Evolutionary conservation across 2,797 vertebrate species (phyloP).

Genomic region (Toxotes lorentzi): DNA sequence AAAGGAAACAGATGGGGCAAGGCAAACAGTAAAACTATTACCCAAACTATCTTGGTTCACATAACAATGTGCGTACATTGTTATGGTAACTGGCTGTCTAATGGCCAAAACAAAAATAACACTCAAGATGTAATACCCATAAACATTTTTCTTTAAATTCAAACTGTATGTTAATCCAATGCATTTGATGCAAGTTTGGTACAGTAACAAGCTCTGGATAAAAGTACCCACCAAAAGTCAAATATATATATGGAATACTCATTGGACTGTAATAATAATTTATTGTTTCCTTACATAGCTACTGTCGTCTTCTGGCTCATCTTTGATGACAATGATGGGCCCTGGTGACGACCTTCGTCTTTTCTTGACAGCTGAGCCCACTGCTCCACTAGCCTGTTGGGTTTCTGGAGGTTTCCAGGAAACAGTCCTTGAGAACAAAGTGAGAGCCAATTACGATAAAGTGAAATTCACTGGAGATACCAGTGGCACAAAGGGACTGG

Average conservation of each 20-base stretch:
- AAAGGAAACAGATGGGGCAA: constrained; percentile 4
- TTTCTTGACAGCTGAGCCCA: constrained; percentile 62
- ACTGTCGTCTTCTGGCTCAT: constrained; percentile 74
- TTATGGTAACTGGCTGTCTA: background rate
- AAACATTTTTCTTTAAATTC: background rate
- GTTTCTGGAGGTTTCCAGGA: constrained; percentile 69
- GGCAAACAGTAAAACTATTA: background rate
- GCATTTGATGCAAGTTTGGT: background rate
- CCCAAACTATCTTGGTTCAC: background rate
- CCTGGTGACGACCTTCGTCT: constrained; percentile 70
- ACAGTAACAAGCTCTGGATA: background rate
- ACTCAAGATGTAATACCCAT: background rate
- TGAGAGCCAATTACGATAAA: constrained; percentile 34
- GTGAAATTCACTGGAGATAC: constrained; percentile 24
- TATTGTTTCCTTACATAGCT: constrained; percentile 65
- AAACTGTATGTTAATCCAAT: no score
- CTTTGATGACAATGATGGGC: constrained; percentile 77
- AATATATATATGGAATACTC: background rate
- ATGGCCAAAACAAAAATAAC: background rate
- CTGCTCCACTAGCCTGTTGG: constrained; percentile 40
- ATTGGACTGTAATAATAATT: constrained; percentile 9
- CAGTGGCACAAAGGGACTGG: background rate
- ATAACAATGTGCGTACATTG: no score
- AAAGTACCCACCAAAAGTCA: background rate
- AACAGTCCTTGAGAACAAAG: constrained; percentile 54